Evolutionary conservation across 2,888 invertebrate genomes (phyloP), one percentile per base, ranked within the genome.

Genomic region (Synanthedon tipuliformis): DNA sequence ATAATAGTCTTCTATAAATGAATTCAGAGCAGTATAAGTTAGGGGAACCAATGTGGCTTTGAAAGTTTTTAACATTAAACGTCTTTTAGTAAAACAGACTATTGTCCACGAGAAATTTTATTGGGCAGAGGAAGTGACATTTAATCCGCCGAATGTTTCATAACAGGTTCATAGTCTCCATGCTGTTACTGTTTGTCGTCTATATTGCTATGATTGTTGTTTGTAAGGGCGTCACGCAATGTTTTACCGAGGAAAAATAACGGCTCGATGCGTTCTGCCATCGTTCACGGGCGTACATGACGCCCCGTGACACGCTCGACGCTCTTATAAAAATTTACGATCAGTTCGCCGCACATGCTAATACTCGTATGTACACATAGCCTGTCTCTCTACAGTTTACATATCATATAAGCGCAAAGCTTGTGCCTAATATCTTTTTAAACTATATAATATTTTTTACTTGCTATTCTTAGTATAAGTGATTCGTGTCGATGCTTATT

Each of bases 291-390:
- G 61, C 62, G 59, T 64, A 62, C 64, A 62, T 68, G 69, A 73
- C 71, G 70, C 64, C 64, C 64, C 55, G 65, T 75, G 74, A 70
- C 74, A 73, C 72, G 73, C 69, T 63, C 69, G 69, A 61, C 61
- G 71, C 68, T 69, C 69, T 68, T 74, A 78, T 80, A 79, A 80
- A 80, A 79, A 78, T 73, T 80, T 79, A 80, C 73, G 78, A 77
- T 64, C 68, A 56, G 57, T 59, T 68, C 63, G 61, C 63, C 64
- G 65, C 68, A 68, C 73, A 74, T 73, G 75, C 70, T 73, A 73
- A 75, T 71, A 69, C 62, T 34, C 23, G 34, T 34, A 34, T 58
- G 57, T 58, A 18, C 7, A 15, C 15, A 8, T 13, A 49, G 49
- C 49, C 18, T 13, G 2, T 49, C 18, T 49, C 18, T 16, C 4